phyloP scores from a whole-genome alignment of 2,797 vertebrate genomes.

The Sardinella longiceps region DNA sequence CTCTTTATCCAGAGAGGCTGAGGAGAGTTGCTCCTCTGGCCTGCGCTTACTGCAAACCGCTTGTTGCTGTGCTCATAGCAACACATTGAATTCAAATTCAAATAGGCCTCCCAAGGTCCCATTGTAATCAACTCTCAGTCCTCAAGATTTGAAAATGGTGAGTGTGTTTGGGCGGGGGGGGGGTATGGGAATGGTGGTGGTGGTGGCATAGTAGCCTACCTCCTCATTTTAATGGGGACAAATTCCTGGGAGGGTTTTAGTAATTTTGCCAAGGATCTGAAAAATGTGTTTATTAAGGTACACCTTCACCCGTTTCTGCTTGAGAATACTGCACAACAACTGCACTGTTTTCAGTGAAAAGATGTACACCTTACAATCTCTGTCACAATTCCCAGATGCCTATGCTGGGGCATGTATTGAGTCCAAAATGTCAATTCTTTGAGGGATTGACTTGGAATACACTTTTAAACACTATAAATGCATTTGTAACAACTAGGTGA shows the following conservation, averaged over 20 bases:
- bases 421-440: neutral
- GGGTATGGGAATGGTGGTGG: too few species aligned
- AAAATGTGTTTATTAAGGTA: too few species aligned
- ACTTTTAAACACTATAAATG: neutral
- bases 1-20: constrained; percentile 63
- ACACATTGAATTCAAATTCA: constrained; percentile 74
- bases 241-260: constrained; percentile 47
- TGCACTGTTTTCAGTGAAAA: neutral
- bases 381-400: neutral
- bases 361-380: neutral
- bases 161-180: constrained; percentile 46
- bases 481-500: neutral
- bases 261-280: constrained; percentile 29
- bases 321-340: neutral
- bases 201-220: neutral
- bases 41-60: constrained; percentile 49
- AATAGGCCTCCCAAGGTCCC: constrained; percentile 63
- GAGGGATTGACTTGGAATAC: neutral
- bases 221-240: constrained; percentile 35
- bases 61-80: constrained; percentile 60
- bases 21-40: neutral
- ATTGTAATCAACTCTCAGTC: constrained; percentile 47
- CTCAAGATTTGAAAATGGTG: constrained; percentile 49
- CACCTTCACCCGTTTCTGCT: neutral
- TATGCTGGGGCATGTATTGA: too few species aligned